Evolutionary conservation across 2,797 vertebrate species (phyloP).

Genomic region (Ciconia nigra): DNA sequence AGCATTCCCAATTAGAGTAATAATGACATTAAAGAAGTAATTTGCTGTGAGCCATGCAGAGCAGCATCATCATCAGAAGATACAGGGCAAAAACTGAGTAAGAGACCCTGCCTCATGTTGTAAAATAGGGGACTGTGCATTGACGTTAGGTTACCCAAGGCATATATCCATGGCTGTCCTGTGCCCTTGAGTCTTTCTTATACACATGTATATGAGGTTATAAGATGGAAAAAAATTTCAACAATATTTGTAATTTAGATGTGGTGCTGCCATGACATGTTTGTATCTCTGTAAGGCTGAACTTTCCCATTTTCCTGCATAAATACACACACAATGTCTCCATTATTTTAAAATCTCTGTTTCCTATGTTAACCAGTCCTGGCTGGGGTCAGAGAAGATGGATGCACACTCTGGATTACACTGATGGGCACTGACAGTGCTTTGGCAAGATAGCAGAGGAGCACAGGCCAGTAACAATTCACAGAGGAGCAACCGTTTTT

Average conservation of each 20-base stretch:
- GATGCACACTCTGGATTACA: background rate
- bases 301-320: background rate
- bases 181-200: background rate
- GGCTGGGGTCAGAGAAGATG: background rate
- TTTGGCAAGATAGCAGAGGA: background rate
- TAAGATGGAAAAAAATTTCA: background rate
- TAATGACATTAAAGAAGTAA: background rate
- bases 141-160: background rate
- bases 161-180: background rate
- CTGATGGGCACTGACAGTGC: background rate
- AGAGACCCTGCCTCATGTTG: background rate
- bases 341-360: background rate
- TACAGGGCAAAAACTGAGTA: rapidly evolving
- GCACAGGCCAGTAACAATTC: background rate
- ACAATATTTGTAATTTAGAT: background rate
- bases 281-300: background rate
- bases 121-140: background rate
- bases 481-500: background rate
- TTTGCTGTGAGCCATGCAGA: background rate
- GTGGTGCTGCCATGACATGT: background rate
- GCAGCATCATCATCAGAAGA: background rate
- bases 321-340: background rate
- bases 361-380: background rate
- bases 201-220: background rate
- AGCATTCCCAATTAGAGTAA: background rate